A percentile compares a stretch with the other conserved stretches of the same genome.
These are phyloP conservation scores for Parapristionchus giblindavisi DNA, from an alignment of 2,888 invertebrate genomes.

Conservation along the genomic window DNA sequence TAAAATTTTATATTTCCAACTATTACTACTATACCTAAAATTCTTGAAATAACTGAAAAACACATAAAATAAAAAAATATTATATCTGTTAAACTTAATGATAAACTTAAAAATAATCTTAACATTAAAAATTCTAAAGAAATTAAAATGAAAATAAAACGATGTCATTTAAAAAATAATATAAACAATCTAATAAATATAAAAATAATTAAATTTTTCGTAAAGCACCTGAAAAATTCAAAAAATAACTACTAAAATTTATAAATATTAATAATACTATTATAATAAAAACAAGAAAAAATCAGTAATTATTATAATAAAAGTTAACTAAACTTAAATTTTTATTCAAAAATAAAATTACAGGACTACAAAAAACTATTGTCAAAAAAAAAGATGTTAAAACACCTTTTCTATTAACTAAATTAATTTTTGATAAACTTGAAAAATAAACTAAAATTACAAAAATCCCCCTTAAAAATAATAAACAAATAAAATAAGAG, in stretches of 20 bases:
- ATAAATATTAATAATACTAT: constrained; percentile 72
- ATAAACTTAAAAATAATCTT: constrained; percentile 52
- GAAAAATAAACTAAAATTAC: constrained; percentile 60
- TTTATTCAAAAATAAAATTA: constrained; percentile 29
- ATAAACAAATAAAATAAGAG: constrained; percentile 60
- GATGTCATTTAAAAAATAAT: constrained; percentile 57
- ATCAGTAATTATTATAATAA: constrained; percentile 65
- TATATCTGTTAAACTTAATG: constrained; percentile 43
- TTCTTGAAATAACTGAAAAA: constrained; percentile 59
- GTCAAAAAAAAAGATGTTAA: constrained; percentile 43
- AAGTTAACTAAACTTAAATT: constrained; percentile 70
- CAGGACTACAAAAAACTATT: constrained; percentile 40
- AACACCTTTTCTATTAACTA: constrained; percentile 44
- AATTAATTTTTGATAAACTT: constrained; percentile 54
- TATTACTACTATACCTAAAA: constrained; percentile 57
- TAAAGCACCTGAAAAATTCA: constrained; percentile 57
- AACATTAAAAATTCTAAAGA: constrained; percentile 59
- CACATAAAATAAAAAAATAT: constrained; percentile 60
- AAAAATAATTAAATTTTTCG: constrained; percentile 59
- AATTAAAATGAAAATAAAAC: constrained; percentile 61
- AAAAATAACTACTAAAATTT: constrained; percentile 58
- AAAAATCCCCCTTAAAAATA: constrained; percentile 60
- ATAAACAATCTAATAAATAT: constrained; percentile 60
- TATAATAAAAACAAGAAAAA: constrained; percentile 49
- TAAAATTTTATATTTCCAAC: constrained; percentile 56